These are phyloP conservation scores for Platysternon megacephalum DNA, from an alignment of 2,113 vertebrate genomes.

Conservation along the genomic window DNA sequence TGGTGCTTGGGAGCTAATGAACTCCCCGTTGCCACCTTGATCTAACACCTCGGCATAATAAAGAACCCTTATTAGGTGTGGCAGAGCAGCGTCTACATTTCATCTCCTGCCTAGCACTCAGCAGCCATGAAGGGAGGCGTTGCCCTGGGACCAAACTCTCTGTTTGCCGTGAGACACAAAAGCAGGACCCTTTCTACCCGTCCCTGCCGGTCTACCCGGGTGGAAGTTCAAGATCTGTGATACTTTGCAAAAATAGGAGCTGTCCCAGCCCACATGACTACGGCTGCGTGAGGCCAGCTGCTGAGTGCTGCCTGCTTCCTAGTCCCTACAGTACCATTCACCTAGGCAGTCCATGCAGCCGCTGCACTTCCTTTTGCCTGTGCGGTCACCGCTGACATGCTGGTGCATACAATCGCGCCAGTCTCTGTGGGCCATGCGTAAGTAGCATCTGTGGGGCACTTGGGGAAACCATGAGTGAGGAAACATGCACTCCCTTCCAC, in stretches of 20 bases:
- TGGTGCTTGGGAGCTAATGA: constrained; percentile 53
- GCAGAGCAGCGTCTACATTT: constrained; percentile 44
- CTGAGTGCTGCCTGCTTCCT: not conserved
- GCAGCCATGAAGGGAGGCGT: not conserved
- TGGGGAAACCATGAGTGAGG: too few species aligned
- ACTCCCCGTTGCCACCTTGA: not conserved
- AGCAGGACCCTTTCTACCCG: not conserved
- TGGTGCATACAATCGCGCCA: too few species aligned
- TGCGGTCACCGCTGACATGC: too few species aligned
- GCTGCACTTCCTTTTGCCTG: too few species aligned
- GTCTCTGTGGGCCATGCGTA: too few species aligned
- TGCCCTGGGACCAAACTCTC: not conserved
- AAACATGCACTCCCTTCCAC: too few species aligned
- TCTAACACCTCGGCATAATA: constrained; percentile 45
- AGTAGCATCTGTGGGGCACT: too few species aligned
- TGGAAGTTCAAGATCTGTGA: too few species aligned
- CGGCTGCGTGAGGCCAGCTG: not conserved
- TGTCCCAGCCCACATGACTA: not conserved
- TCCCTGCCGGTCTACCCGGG: not conserved
- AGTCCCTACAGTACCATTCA: too few species aligned
- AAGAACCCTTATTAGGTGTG: constrained; percentile 45
- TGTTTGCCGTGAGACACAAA: not conserved
- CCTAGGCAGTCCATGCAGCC: too few species aligned
- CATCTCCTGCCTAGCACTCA: constrained; percentile 8
- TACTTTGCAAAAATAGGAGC: not conserved